Base-by-base conservation (phyloP, 2,797 vertebrate genomes). In the Pempheris klunzingeri region DNA sequence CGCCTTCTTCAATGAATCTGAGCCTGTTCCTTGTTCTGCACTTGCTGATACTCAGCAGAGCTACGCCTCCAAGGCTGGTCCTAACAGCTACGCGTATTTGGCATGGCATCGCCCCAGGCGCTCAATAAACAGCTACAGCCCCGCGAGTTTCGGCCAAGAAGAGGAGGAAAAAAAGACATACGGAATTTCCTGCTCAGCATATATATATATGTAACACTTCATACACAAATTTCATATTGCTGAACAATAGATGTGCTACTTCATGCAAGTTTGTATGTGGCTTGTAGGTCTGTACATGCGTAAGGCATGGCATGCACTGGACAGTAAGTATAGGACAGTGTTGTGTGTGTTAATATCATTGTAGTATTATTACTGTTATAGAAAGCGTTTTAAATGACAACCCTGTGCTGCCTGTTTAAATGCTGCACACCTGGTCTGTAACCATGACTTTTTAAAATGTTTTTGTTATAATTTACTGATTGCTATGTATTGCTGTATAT, bases 61-160 rank as follows among this genome's bases (percentile, higher is more conserved):
- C 54, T 79, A 92, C 93, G 92, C 94, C 94, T 92, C 89, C 74
- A 64, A 82, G 90, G 90, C 84, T 83, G 85, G 84, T 49, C 90
- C 60, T 47, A 55, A 20, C 58, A 68, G 59, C 39, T 17, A 7
- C 53, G 73, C 61, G 58, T 50, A 68, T 60, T 32, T 84, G 78
- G 80, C 86, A 71, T 47, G 73, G 83, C 89, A 85, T 81, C 67
- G 34, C 83, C 59, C 30, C 69, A n/a, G 64, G 73, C 70, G 6
- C 7, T 66, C 76, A 59, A 43, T 60, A 46, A 67, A 50, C 77
- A 60, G 50, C 13, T 0, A 60, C 36, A 43, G 49, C 17, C 2
- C 10, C 11, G 7, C 18, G 6, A 72, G 88, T 91, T 90, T 92
- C 85, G 81, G 53, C 49, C 60, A 22, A 78, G 28, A 11, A 30